These are phyloP conservation scores for Pseudomyrmex flavicornis DNA, from an alignment of 1,140 invertebrate species.

Conservation along the genomic window DNA sequence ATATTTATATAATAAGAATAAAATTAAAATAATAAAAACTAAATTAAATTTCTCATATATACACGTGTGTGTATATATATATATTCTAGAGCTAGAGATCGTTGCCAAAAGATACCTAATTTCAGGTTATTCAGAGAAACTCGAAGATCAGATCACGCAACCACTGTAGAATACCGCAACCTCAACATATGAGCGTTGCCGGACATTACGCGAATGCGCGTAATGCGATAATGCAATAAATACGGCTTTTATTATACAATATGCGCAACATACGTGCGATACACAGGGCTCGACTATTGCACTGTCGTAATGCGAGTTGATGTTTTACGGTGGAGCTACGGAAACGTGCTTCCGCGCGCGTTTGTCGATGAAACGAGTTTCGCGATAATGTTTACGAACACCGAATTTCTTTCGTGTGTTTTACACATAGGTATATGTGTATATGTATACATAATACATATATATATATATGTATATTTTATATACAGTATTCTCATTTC, in stretches of 20 bases:
- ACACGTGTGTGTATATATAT: no score
- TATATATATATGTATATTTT: no score
- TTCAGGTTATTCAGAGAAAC: neutral
- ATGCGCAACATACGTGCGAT: neutral
- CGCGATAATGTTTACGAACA: slow-evolving; percentile 2
- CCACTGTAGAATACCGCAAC: no score
- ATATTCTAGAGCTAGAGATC: neutral
- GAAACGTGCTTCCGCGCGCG: slow-evolving; percentile 27
- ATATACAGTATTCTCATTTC: neutral
- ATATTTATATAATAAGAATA: no score
- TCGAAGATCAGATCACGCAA: neutral
- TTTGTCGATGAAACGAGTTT: slow-evolving; percentile 18
- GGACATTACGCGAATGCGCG: neutral
- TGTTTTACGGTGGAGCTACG: neutral
- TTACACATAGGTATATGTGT: no score
- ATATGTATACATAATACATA: no score
- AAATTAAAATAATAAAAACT: no score
- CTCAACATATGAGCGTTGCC: neutral
- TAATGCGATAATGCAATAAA: slow-evolving; percentile 46
- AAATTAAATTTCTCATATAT: no score
- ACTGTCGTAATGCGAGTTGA: slow-evolving; percentile 15
- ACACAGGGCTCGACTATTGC: slow-evolving; percentile 15
- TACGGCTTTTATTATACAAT: slow-evolving; percentile 47
- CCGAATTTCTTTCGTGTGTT: neutral
- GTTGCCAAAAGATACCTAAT: neutral